A percentile compares a stretch with the other conserved stretches of the same genome.
Conservation (phyloP, 2,888 invertebrate genomes). For the Amphimallon solstitiale region DNA sequence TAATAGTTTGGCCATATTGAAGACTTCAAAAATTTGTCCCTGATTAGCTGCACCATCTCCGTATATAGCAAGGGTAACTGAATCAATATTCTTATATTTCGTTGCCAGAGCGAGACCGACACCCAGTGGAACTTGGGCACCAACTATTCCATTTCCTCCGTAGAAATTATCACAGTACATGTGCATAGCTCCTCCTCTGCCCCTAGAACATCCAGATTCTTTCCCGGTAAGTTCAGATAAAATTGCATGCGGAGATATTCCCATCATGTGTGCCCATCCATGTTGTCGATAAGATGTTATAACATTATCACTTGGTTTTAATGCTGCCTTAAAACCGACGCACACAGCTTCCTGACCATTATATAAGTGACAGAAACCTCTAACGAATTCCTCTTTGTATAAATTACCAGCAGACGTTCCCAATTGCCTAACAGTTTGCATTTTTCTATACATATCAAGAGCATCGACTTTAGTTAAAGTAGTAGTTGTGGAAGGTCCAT, state of each 20-base stretch:
- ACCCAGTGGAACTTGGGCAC: conserved; percentile 97
- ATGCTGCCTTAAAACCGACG: conserved; percentile 89
- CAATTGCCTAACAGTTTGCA: conserved; percentile 88
- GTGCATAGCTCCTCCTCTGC: conserved; percentile 99
- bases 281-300: conserved; percentile 98
- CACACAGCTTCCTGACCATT: conserved; percentile 92
- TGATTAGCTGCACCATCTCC: conserved; percentile 96
- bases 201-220: conserved; percentile 86
- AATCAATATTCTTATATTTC: conserved; percentile 87
- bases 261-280: conserved; percentile 97
- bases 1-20: conserved; percentile 97
- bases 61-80: conserved; percentile 88
- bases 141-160: conserved; percentile 98
- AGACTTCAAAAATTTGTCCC: conserved; percentile 91
- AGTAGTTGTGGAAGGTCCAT: conserved; percentile 80
- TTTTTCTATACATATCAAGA: conserved; percentile 77
- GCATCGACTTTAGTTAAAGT: conserved; percentile 87
- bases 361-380: conserved; percentile 98
- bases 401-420: conserved; percentile 95
- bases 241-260: conserved; percentile 80
- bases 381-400: conserved; percentile 95
- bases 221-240: conserved; percentile 92
- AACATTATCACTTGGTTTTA: conserved; percentile 85
- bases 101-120: conserved; percentile 93
- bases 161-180: conserved; percentile 94